Evolutionary conservation across 2,797 vertebrate species (phyloP).

Genomic region (Vultur gryphus): DNA sequence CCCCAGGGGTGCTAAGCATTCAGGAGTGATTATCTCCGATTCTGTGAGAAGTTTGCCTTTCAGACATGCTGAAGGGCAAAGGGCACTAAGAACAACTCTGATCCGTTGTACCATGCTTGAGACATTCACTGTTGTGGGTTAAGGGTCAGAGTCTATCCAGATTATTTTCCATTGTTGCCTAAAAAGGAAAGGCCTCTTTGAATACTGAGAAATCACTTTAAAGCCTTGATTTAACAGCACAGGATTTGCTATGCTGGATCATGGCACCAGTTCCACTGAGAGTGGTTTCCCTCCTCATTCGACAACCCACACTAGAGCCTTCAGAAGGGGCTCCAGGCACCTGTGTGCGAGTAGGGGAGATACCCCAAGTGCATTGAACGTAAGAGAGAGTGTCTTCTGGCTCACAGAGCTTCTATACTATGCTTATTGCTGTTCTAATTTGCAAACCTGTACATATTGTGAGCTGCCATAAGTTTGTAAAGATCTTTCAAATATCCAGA

Average conservation of each 20-base stretch:
- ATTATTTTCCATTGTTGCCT: constrained; percentile 44
- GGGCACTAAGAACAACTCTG: constrained; percentile 58
- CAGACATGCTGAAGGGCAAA: constrained; percentile 60
- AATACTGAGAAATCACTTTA: constrained; percentile 29
- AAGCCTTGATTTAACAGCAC: constrained; percentile 40
- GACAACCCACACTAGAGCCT: neutral
- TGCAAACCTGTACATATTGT: neutral
- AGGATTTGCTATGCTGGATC: constrained; percentile 42
- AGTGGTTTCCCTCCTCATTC: neutral
- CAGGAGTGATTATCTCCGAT: constrained; percentile 47
- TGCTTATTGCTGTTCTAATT: neutral
- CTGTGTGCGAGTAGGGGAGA: neutral
- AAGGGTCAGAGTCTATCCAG: constrained; percentile 59
- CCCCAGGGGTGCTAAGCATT: constrained; percentile 40
- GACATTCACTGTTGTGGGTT: constrained; percentile 48
- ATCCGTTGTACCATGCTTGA: constrained; percentile 59
- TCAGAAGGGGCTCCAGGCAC: neutral
- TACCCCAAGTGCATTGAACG: neutral
- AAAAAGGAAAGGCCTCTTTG: constrained; percentile 13
- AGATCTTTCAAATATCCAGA: neutral
- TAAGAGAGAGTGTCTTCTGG: neutral
- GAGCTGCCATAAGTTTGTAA: constrained; percentile 20
- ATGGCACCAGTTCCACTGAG: neutral
- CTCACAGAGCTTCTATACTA: neutral
- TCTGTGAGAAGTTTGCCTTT: constrained; percentile 68